Base-by-base conservation (phyloP, 2,888 invertebrate genomes). In the Muschampia plurimacula region DNA sequence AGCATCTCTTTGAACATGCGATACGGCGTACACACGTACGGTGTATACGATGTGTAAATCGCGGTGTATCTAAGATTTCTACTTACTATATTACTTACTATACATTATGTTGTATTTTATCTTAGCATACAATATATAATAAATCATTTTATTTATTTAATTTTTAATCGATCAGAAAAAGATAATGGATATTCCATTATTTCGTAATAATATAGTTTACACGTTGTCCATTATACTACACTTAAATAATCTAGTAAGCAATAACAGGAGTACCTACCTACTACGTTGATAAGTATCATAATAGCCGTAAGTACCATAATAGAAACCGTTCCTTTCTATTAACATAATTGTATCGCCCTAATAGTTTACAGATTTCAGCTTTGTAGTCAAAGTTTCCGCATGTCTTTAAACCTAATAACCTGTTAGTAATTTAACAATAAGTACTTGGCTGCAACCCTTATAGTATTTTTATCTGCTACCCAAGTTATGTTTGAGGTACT, bases 301-400 rank as follows among this genome's bases (percentile, higher is more conserved):
- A 22, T 22, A 28, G 8, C 22, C 22, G 28, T 28, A n/a, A n/a
- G n/a, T n/a, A n/a, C n/a, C n/a, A n/a, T n/a, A n/a, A n/a, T n/a
- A n/a, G n/a, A n/a, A 28, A 8, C 22, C 22, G 28, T 28, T 5
- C 28, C 4, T 22, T 57, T 28, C 57, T 22, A 55, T 55, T 52
- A 15, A 8, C 55, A 15, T 55, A 55, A 15, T 55, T 46, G 12
- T 46, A 46, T 12, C 55, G 22, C 22, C 55, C 28, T 28, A 57
- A 57, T 28, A 57, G 9, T 28, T 28, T 9, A 15, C 22, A 55
- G 22, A 15, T 57, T 28, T 10, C 57, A 22, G 28, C 28, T 57
- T 57, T 28, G 57, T 57, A 57, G 22, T 22, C 57, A 57, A 57
- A 57, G 28, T 28, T 57, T 57, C 57, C 28, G 57, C 57, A 57